Evolutionary conservation across 2,113 vertebrate species (phyloP).

Genomic region (Grallaria varia): DNA sequence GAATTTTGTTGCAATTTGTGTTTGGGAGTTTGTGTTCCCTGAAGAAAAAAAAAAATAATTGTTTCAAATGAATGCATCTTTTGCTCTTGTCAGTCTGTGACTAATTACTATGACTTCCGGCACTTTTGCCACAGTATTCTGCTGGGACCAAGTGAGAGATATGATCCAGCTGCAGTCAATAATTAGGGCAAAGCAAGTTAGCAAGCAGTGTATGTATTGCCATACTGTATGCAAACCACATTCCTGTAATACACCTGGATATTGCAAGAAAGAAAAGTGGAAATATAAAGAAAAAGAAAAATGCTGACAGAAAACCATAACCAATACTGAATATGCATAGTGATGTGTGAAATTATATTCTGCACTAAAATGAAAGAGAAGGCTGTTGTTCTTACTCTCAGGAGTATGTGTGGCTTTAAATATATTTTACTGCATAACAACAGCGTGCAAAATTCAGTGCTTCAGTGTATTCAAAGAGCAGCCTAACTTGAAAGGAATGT

Average conservation of each 20-base stretch:
- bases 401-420: neutral
- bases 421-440: neutral
- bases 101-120: constrained; percentile 36
- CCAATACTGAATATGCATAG: neutral
- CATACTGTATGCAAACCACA: neutral
- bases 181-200: constrained; percentile 2
- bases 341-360: neutral
- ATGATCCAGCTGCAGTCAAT: neutral
- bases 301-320: neutral
- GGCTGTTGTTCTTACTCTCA: neutral
- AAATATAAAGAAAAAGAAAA: neutral
- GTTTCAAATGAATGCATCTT: constrained; percentile 12
- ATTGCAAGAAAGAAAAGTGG: neutral
- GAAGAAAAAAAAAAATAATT: neutral
- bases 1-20: neutral
- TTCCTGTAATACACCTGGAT: neutral
- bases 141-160: neutral
- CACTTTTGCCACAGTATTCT: neutral
- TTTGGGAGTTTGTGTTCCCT: neutral
- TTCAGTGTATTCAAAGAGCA: neutral
- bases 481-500: neutral
- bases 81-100: neutral
- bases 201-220: neutral
- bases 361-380: neutral
- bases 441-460: neutral